These are phyloP conservation scores for Spodoptera exigua DNA, from an alignment of 2,888 invertebrate species.

Conservation along the genomic window DNA sequence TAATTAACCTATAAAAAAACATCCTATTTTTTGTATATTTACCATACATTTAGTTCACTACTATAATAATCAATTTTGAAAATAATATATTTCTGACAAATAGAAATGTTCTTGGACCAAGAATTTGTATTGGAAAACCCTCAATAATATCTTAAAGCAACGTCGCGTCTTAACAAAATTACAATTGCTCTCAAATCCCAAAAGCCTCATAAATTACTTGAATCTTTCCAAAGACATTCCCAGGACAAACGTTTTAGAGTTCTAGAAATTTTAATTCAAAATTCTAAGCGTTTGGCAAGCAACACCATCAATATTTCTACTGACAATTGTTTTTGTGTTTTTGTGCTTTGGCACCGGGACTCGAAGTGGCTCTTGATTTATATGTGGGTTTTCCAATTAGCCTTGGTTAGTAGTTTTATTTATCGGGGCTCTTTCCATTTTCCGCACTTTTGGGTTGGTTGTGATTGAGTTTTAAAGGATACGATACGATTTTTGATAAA, in stretches of 20 bases:
- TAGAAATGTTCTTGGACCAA: no score
- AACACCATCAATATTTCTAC: slow-evolving; percentile 51
- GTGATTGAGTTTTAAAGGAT: slow-evolving; percentile 45
- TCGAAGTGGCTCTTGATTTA: slow-evolving; percentile 81
- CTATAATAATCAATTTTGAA: no score
- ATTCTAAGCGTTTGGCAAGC: slow-evolving; percentile 61
- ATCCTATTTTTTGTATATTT: no score
- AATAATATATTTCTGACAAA: no score
- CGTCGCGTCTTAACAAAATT: slow-evolving; percentile 10
- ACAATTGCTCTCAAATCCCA: background rate
- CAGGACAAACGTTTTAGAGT: slow-evolving; percentile 28
- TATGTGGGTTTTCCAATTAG: slow-evolving; percentile 86
- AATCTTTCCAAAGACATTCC: slow-evolving; percentile 2
- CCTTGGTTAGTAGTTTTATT: slow-evolving; percentile 81
- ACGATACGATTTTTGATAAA: slow-evolving; percentile 11
- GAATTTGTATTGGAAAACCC: no score
- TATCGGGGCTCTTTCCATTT: slow-evolving; percentile 82
- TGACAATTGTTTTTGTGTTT: slow-evolving; percentile 77
- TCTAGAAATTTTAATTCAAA: slow-evolving; percentile 46
- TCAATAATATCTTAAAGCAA: no score
- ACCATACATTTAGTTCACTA: no score
- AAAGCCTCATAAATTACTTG: background rate
- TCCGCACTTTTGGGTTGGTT: slow-evolving; percentile 76
- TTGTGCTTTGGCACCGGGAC: slow-evolving; percentile 67
- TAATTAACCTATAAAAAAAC: no score